Evolutionary conservation across 2,113 vertebrate genomes (phyloP).

Genomic region (Laticauda laticaudata): DNA sequence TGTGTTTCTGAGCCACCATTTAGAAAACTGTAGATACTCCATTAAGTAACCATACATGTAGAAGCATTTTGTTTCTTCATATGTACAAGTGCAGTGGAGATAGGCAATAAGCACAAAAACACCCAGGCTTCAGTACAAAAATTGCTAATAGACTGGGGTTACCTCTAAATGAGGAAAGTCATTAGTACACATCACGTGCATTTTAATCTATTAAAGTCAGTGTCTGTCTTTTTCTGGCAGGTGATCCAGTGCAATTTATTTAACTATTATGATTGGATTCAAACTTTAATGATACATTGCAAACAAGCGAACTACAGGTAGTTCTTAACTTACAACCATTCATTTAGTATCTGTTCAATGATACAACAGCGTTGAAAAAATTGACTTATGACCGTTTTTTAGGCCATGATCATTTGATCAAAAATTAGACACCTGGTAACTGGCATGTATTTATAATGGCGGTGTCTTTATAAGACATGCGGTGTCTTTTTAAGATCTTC

Average conservation of each 20-base stretch:
- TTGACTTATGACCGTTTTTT: too few relatives aligned
- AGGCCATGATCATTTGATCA: too few relatives aligned
- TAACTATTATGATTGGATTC: not conserved
- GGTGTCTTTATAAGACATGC: not conserved
- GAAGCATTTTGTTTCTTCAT: not conserved
- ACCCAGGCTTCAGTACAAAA: not conserved
- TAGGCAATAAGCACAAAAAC: not conserved
- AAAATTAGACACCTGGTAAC: too few relatives aligned
- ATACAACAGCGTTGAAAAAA: too few relatives aligned
- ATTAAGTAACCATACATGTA: not conserved
- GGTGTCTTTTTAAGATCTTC: not conserved
- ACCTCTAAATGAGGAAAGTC: not conserved
- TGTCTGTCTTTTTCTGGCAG: not conserved
- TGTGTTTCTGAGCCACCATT: not conserved
- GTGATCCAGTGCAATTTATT: not conserved
- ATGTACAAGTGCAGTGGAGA: not conserved
- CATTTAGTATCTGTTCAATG: too few relatives aligned
- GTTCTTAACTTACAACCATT: too few relatives aligned
- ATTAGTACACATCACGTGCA: not conserved
- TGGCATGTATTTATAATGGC: too few relatives aligned
- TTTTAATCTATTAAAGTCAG: not conserved
- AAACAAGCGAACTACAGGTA: too few relatives aligned
- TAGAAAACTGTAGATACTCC: not conserved
- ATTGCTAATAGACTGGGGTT: not conserved
- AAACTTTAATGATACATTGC: not conserved